Evolutionary conservation across 2,113 vertebrate genomes (phyloP), one percentile per base, ranked within the genome.

Genomic region (Alligator mississippiensis): DNA sequence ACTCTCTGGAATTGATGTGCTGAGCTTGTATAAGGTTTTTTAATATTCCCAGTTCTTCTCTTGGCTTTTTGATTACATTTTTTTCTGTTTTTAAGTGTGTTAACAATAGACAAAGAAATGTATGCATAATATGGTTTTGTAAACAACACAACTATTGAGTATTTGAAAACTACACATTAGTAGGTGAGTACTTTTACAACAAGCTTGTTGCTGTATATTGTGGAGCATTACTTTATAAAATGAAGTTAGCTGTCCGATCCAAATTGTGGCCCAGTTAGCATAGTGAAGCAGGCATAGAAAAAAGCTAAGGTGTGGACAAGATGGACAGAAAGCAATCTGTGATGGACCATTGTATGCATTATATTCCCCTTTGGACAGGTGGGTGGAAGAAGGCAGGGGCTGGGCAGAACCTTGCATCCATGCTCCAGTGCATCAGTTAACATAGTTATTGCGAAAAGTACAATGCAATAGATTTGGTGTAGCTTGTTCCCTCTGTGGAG

Each of bases 151-250:
- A 38, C 30, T 22, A 54, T 3, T 28, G 25, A 77, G 11, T 61
- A 78, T 19, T 68, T 70, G 77, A 64, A 77, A 92, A 80, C 77
- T 30, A 14, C 47, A 19, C 0, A 0, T 63, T 79, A 34, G 63
- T 84, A 74, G 0, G 1, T 70, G 87, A 91, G n/a, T 76, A 59
- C 2, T 19, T 28, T 80, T 78, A 77, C 24, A n/a, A 75, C 15
- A 12, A 82, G 22, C 64, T 90, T 30, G 15, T 61, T 61, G 54
- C 77, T 82, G 15, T 1, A 68, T n/a, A 11, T 34, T 6, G 57
- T 9, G 2, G 63, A 89, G 87, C 82, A 58, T 80, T 83, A 57
- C 77, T 84, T 82, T 94, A 85, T 90, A 89, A 88, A 90, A 87
- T 21, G 68, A 9, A 60, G 28, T 90, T 81, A 91, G 80, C 34